These are phyloP conservation scores for Crioceris asparagi DNA, from an alignment of 2,888 invertebrate genomes.

Conservation along the genomic window DNA sequence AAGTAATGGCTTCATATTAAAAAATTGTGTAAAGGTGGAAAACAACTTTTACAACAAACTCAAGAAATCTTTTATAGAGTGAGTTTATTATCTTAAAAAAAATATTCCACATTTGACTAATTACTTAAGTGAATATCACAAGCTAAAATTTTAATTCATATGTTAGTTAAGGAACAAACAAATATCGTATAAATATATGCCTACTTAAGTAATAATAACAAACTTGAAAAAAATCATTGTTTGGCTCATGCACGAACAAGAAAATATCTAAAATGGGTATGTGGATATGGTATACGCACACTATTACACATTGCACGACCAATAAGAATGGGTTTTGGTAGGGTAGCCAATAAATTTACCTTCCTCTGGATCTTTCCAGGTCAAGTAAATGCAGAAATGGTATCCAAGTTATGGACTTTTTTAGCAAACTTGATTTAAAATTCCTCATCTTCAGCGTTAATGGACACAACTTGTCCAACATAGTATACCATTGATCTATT, in stretches of 20 bases:
- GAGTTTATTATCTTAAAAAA: background rate
- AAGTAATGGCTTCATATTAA: background rate
- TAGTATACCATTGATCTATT: background rate
- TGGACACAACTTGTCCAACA: background rate
- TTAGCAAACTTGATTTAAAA: background rate
- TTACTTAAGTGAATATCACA: no score
- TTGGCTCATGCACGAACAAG: no score
- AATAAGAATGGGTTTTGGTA: no score
- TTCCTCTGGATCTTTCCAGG: background rate
- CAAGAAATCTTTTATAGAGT: background rate
- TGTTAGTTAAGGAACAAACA: no score
- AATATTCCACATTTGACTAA: background rate
- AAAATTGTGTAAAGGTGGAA: background rate
- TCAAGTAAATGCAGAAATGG: background rate
- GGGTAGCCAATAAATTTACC: no score
- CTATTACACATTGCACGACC: no score
- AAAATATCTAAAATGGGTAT: no score
- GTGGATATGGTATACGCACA: no score
- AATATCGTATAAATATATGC: background rate
- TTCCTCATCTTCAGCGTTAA: background rate
- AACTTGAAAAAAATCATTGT: background rate
- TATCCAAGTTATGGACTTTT: background rate
- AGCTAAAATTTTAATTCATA: no score
- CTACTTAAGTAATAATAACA: background rate
- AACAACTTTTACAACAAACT: background rate